Percentiles rank a stretch among this genome's conserved stretches.
Conservation (phyloP, 37 sponge, comb jelly and placozoan species). For the Oopsacas minuta region DNA sequence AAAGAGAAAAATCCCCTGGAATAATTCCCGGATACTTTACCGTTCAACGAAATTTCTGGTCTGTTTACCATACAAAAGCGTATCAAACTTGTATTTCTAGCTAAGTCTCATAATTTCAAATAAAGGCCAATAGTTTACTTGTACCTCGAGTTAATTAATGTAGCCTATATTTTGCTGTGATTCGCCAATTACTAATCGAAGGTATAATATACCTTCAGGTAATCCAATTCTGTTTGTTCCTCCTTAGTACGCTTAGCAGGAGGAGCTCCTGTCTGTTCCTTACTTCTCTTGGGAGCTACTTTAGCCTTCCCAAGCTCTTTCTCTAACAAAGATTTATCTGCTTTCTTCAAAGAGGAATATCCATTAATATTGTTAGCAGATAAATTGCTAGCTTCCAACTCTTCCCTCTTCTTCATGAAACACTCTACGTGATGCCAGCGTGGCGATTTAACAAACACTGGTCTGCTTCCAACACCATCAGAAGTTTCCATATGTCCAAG, state of each 20-base stretch:
- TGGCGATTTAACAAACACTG: slow-evolving; percentile 24
- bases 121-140: too few species aligned
- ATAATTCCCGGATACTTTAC: too few species aligned
- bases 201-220: slow-evolving; percentile 61
- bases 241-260: slow-evolving; percentile 44
- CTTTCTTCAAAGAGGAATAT: slow-evolving; percentile 50
- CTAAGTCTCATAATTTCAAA: too few species aligned
- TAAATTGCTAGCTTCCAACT: slow-evolving; percentile 29
- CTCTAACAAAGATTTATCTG: slow-evolving; percentile 37
- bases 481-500: slow-evolving; percentile 52
- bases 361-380: slow-evolving; percentile 43
- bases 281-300: background rate
- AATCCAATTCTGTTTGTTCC: slow-evolving; percentile 44
- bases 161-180: too few species aligned
- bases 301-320: slow-evolving; percentile 19
- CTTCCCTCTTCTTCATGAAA: slow-evolving; percentile 32
- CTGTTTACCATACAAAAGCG: too few species aligned
- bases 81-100: too few species aligned
- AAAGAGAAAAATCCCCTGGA: too few species aligned
- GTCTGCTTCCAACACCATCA: slow-evolving; percentile 22
- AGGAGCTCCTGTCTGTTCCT: slow-evolving; percentile 20
- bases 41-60: too few species aligned
- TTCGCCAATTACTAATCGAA: too few species aligned
- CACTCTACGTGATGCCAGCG: slow-evolving; percentile 69
- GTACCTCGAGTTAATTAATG: too few species aligned